These are phyloP conservation scores for Mesoclemmys tuberculata DNA, from an alignment of 2,113 vertebrate genomes.

Conservation along the genomic window DNA sequence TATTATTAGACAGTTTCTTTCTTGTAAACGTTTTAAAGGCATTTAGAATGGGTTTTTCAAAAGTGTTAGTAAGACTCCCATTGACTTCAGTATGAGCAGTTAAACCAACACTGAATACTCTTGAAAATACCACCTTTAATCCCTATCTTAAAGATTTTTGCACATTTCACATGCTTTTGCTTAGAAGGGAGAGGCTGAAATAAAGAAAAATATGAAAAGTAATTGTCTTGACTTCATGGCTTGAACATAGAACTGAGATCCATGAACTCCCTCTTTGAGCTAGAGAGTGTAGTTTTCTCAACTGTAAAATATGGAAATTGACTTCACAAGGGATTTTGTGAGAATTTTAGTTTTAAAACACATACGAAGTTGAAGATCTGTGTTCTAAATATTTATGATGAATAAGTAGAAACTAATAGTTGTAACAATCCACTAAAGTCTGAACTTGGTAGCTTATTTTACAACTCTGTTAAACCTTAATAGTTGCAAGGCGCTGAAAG, in stretches of 20 bases:
- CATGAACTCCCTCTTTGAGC: neutral
- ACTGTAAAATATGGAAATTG: neutral
- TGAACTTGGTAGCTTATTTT: neutral
- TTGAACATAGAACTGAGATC: neutral
- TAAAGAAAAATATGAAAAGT: neutral
- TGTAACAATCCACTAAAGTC: neutral
- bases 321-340: neutral
- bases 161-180: neutral
- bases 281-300: neutral
- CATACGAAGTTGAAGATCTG: neutral
- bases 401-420: neutral
- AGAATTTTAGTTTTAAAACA: neutral
- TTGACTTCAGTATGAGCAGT: neutral
- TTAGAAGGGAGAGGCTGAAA: neutral
- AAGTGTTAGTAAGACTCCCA: neutral
- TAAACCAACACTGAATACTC: neutral
- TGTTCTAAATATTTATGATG: neutral
- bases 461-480: neutral
- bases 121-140: neutral
- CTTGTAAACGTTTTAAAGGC: neutral
- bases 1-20: neutral
- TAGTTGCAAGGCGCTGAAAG: neutral
- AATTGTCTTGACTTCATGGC: neutral
- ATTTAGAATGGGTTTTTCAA: neutral
- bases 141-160: neutral